Base-by-base conservation (phyloP, 2,113 vertebrate species). In the Egretta garzetta region DNA sequence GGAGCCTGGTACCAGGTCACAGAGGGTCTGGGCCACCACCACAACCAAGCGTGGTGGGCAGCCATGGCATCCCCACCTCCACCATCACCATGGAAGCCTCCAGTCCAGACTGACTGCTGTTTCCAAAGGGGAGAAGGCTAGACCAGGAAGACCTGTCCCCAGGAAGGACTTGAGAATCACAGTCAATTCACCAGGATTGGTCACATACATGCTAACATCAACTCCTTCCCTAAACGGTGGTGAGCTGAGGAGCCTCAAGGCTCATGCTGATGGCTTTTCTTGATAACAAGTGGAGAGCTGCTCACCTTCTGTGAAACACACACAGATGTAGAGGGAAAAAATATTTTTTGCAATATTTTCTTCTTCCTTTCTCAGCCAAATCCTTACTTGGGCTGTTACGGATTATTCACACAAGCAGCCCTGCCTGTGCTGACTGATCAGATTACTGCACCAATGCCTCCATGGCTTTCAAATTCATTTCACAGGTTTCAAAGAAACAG, bases 401-500 rank as follows among this genome's bases (percentile, higher is more conserved):
- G 49, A 75, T 91, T 87, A 75, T 85, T 86, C 89, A 74, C 56
- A 67, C 21, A 45, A 45, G 49, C 79, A 93, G 45, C 50, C 8
- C 5, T 92, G 75, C 41, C 50, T 70, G 45, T 77, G 62, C 66
- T 90, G 84, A 23, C 79, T 87, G 71, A 80, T 90, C 81, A 86
- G 93, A 91, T 93, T 76, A 90, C 66, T 52, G 66, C 86, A 88
- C 47, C 66, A 70, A 27, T n/a, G 13, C 58, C 67, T 95, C 66
- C 58, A 28, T n/a, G 41, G 83, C 67, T 97, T 97, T 84, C 41
- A 71, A 81, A 94, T 85, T 80, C 75, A 74, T 80, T 95, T 97
- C 83, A 83, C 90, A 89, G 39, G 39, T 93, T 91, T 89, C 94
- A 84, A 93, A 90, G 75, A 96, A 97, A 93, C 95, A 94, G 96